Percentiles rank a stretch among this genome's conserved stretches.
Conservation (phyloP, 1,140 invertebrate genomes). For the Anastrepha ludens region DNA sequence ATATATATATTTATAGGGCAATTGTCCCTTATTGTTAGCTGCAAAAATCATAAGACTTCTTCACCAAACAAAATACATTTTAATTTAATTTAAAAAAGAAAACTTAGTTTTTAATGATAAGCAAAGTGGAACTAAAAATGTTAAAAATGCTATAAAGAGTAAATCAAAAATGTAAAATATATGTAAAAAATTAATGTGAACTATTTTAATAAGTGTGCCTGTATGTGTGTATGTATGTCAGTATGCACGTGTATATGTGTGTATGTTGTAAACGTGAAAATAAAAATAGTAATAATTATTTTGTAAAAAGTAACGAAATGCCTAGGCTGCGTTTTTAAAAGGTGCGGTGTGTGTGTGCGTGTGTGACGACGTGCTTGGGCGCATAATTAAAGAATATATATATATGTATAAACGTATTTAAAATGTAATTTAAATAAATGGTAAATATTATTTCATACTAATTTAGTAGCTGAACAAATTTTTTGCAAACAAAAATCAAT, state of each 20-base stretch:
- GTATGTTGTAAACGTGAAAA: neutral
- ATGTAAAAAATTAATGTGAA: slow-evolving; percentile 12
- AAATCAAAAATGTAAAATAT: neutral
- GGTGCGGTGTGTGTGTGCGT: neutral
- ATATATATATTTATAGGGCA: neutral
- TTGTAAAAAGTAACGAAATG: neutral
- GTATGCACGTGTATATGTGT: neutral
- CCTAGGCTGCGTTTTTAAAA: neutral
- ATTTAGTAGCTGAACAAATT: slow-evolving; percentile 38
- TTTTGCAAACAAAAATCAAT: slow-evolving; percentile 10
- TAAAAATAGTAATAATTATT: neutral
- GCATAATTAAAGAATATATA: neutral
- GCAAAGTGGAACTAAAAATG: neutral
- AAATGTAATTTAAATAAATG: neutral
- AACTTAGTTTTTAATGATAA: neutral
- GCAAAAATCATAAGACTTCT: slow-evolving; percentile 49
- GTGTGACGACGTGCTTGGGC: neutral
- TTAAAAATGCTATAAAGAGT: neutral
- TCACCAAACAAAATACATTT: slow-evolving; percentile 40
- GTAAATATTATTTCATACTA: neutral
- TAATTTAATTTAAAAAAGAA: slow-evolving; percentile 3
- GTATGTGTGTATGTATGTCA: neutral
- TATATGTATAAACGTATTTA: neutral
- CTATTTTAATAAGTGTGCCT: neutral
- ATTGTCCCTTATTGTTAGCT: neutral